Evolutionary conservation across 1,140 invertebrate genomes (phyloP), one percentile per base, ranked within the genome.

Genomic region (Nymphalis io): DNA sequence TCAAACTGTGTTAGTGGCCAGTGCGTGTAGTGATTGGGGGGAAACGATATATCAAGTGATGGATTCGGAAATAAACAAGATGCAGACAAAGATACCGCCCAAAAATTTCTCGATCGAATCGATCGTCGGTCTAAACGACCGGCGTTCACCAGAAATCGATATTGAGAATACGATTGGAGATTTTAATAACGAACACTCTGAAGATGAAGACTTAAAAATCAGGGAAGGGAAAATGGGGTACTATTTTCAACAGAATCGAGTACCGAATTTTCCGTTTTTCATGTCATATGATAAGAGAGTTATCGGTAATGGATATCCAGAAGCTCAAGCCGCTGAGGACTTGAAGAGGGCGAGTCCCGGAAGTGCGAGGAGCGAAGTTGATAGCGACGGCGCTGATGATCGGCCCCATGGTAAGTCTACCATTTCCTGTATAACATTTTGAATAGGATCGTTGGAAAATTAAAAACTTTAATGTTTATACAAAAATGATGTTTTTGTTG

Each of bases 81-180:
- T 87, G 76, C 83, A 84, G 39, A 91, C 89, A 15, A 91, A 91
- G 73, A 79, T 91, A 53, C 87, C 87, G 6, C 72, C 87, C 8
- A 91, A 91, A 44, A 89, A 88, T 55, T 91, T 91, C 68, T 88
- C 88, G 0, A 91, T 91, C 11, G 89, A 91, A 79, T 90, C 88
- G 13, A 90, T 91, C 38, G 89, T 91, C 13, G 89, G 89, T 1
- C 21, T 87, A 1, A 89, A 81, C 64, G 85, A 89, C 3, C 75
- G 89, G 15, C 73, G 88, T n/a, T 91, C 89, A 1, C 89, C 88
- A 0, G 89, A 90, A 61, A 91, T 91, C 66, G 89, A 91, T 75
- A 91, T 91, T 3, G 89, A 91, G 53, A 90, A 85, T 23, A 86
- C 76, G n/a, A 88, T 91, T 60, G 84, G 83, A 0, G 87, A 91